A percentile compares a stretch with the other conserved stretches of the same genome.
Evolutionary conservation across 2,113 vertebrate species (phyloP).

Genomic region (Pseudopodoces humilis): DNA sequence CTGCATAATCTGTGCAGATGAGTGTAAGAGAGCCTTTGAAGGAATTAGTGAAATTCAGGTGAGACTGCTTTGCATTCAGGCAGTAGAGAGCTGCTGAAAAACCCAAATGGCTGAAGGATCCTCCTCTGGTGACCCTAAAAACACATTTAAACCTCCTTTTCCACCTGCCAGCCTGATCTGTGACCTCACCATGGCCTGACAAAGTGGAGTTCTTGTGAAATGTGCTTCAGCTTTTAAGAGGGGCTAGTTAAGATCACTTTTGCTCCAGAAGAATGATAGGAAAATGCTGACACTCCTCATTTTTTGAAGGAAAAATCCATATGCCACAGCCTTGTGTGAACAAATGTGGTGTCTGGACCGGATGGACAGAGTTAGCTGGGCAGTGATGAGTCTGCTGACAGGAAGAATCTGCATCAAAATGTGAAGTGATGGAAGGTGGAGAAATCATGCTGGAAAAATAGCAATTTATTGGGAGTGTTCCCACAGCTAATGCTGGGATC

Average conservation of each 20-base stretch:
- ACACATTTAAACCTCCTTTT: neutral
- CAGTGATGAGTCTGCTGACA: neutral
- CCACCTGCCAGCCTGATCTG: neutral
- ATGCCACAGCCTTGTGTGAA: neutral
- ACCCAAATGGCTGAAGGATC: neutral
- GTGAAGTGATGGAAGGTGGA: neutral
- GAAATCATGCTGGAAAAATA: neutral
- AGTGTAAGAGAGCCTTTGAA: slow-evolving; percentile 20
- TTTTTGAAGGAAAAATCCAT: neutral
- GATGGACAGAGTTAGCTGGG: neutral
- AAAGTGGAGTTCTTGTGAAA: fast-evolving
- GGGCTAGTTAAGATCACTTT: neutral
- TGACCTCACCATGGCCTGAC: neutral
- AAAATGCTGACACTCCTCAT: neutral
- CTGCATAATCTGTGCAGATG: slow-evolving; percentile 14
- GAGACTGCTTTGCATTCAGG: neutral
- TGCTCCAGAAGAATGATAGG: neutral
- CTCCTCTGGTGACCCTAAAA: neutral
- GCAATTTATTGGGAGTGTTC: neutral
- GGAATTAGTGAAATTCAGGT: slow-evolving; percentile 28
- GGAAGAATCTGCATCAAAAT: neutral
- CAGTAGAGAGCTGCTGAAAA: neutral
- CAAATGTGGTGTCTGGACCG: neutral
- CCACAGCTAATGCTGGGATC: neutral
- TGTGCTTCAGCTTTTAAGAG: neutral